A percentile compares a stretch with the other conserved stretches of the same genome.
Evolutionary conservation across 2,888 invertebrate species (phyloP).

Genomic region (Trypoxylon attenuatum): DNA sequence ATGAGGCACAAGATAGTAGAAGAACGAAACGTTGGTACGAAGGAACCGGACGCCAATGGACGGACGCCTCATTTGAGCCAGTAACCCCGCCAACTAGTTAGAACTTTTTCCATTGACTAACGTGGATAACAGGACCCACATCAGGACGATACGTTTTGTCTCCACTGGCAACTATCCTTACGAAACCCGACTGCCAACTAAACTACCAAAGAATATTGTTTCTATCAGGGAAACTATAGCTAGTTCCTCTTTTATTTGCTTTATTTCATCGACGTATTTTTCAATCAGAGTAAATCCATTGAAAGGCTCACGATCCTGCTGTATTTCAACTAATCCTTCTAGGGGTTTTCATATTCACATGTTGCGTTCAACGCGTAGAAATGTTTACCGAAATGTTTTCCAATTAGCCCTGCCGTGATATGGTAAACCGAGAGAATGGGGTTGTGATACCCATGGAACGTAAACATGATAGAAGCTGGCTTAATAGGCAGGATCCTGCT

Average conservation of each 20-base stretch:
- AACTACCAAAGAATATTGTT: slow-evolving; percentile 1
- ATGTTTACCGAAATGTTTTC: too few species aligned
- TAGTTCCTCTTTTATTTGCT: background rate
- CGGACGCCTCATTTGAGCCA: slow-evolving; percentile 45
- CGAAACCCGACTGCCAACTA: slow-evolving; percentile 2
- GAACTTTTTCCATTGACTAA: slow-evolving; percentile 61
- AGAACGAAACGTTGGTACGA: slow-evolving; percentile 11
- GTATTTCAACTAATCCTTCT: too few species aligned
- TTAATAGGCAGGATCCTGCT: too few species aligned
- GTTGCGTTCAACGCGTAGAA: too few species aligned
- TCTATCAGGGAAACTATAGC: background rate
- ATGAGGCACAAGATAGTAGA: background rate
- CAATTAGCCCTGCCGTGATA: too few species aligned
- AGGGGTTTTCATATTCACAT: too few species aligned
- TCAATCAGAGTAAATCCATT: background rate
- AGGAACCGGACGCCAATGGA: slow-evolving; percentile 20
- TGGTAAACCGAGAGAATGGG: too few species aligned
- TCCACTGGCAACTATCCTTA: slow-evolving; percentile 1
- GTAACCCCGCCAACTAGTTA: slow-evolving; percentile 54
- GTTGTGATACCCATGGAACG: too few species aligned
- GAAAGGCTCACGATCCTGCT: too few species aligned
- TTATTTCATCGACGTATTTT: background rate
- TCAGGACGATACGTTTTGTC: slow-evolving; percentile 19
- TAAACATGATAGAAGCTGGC: too few species aligned
- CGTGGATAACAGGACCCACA: slow-evolving; percentile 32